Percentiles rank a stretch among this genome's conserved stretches.
phyloP scores from a whole-genome alignment of 1,140 invertebrate species.

The Pseudoatta argentina region DNA sequence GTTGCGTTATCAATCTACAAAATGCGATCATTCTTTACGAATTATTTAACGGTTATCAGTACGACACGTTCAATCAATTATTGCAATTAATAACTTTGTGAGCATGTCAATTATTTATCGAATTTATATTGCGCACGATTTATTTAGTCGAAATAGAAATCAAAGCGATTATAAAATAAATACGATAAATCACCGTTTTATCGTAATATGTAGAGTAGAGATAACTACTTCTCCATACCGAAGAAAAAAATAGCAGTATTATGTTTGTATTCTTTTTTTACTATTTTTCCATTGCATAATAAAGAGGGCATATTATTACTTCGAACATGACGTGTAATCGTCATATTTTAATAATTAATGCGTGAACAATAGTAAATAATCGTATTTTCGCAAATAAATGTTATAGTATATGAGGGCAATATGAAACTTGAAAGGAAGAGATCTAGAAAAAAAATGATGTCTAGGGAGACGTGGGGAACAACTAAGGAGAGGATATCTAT shows the following conservation, averaged over 20 bases:
- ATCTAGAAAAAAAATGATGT: neutral
- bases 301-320: neutral
- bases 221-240: neutral
- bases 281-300: neutral
- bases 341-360: neutral
- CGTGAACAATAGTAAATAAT: neutral
- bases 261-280: neutral
- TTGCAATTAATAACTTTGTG: neutral
- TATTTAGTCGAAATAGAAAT: constrained; percentile 3
- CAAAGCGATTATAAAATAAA: neutral
- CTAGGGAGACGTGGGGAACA: neutral
- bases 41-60: neutral
- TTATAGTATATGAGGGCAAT: neutral
- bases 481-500: neutral
- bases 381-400: neutral
- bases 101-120: neutral
- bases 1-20: too few relatives aligned
- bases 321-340: neutral
- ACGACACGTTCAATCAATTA: neutral
- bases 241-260: neutral
- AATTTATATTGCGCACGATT: neutral
- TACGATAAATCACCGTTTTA: neutral
- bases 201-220: neutral
- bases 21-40: too few relatives aligned
- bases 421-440: neutral